Conservation (phyloP, 2,888 invertebrate species). For the Chaetogeoica ovagalla region DNA sequence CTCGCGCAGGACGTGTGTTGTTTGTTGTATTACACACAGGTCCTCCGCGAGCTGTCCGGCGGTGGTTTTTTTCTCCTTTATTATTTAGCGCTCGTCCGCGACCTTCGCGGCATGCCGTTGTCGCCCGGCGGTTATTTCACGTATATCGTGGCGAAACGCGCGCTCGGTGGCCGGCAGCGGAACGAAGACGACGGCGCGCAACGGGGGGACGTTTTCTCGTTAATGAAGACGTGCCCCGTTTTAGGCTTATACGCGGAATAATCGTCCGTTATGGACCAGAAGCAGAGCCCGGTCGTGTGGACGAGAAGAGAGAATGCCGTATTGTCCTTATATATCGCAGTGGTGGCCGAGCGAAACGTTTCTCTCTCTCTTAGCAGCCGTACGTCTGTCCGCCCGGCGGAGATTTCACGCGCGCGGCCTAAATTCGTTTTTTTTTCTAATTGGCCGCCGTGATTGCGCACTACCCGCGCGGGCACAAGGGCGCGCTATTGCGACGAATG, state of each 20-base stretch:
- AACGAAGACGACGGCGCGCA: neutral
- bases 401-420: slow-evolving; percentile 42
- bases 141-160: neutral
- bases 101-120: slow-evolving; percentile 48
- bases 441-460: slow-evolving; percentile 20
- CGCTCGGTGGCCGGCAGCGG: neutral
- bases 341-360: slow-evolving; percentile 1
- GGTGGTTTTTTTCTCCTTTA: neutral
- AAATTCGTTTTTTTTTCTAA: slow-evolving; percentile 2
- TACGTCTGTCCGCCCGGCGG: neutral
- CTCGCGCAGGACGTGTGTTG: neutral
- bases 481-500: neutral
- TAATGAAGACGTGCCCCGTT: slow-evolving; percentile 50
- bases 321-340: slow-evolving; percentile 34
- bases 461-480: neutral
- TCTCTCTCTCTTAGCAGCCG: neutral
- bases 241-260: slow-evolving; percentile 45
- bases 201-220: slow-evolving; percentile 40
- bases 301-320: slow-evolving; percentile 34
- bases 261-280: slow-evolving; percentile 50
- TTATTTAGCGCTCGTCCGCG: slow-evolving; percentile 17
- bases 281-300: neutral
- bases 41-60: too few species aligned
- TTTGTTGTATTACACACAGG: slow-evolving; percentile 1
- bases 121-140: neutral